Evolutionary conservation across 2,113 vertebrate genomes (phyloP).

Genomic region (Sphyrna mokarran): DNA sequence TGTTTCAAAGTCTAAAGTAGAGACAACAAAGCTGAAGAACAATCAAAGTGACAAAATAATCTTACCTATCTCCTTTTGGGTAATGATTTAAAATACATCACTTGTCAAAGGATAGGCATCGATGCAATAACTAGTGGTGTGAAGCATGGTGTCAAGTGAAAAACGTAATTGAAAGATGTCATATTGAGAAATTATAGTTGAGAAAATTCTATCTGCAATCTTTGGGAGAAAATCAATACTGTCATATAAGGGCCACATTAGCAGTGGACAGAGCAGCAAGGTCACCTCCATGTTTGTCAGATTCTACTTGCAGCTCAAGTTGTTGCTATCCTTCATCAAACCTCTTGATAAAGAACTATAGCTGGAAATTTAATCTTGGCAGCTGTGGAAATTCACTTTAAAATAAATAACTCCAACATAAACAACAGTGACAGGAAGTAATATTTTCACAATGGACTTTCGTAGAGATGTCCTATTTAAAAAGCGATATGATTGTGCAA

Average conservation of each 20-base stretch:
- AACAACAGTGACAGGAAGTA: conserved; percentile 36
- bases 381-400: conserved; percentile 14
- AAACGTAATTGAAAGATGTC: conserved; percentile 57
- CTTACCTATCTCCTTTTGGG: conserved; percentile 29
- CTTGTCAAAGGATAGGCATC: conserved; percentile 42
- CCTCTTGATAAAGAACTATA: conserved; percentile 21
- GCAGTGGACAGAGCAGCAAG: conserved; percentile 40
- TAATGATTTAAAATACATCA: conserved; percentile 48
- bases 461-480: conserved; percentile 39
- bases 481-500: conserved; percentile 43
- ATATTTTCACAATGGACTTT: conserved; percentile 37
- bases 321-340: conserved; percentile 10
- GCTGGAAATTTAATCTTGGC: conserved; percentile 37
- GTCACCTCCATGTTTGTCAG: conserved; percentile 39
- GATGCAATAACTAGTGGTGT: conserved; percentile 43
- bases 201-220: conserved; percentile 48
- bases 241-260: conserved; percentile 44
- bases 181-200: conserved; percentile 51
- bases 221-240: conserved; percentile 51
- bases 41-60: neutral
- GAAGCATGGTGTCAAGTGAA: conserved; percentile 47
- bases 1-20: conserved; percentile 1
- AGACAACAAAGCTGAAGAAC: neutral
- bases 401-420: conserved; percentile 42
- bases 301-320: neutral